A percentile compares a stretch with the other conserved stretches of the same genome.
phyloP scores from a whole-genome alignment of 2,888 invertebrate species.

The Rhingia campestris region DNA sequence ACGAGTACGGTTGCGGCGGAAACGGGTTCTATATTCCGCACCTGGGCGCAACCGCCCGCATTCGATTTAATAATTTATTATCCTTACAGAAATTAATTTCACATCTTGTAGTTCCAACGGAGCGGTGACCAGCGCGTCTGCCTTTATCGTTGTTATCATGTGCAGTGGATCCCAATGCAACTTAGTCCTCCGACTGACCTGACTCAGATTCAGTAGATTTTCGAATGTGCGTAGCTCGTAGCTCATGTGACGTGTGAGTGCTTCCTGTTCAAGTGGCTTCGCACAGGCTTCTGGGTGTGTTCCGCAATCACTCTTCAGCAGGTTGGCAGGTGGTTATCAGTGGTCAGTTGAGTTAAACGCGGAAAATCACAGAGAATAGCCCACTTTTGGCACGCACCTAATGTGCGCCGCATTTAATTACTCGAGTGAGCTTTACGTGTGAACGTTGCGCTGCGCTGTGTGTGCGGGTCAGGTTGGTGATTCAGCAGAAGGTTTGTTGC shows the following conservation, averaged over 20 bases:
- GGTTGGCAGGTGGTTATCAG: conserved; percentile 71
- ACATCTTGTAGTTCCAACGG: conserved; percentile 50
- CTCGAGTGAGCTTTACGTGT: conserved; percentile 63
- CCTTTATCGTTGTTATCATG: neutral
- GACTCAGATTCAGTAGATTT: conserved; percentile 37
- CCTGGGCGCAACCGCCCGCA: conserved; percentile 68
- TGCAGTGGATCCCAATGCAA: conserved; percentile 44
- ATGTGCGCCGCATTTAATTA: conserved; percentile 67
- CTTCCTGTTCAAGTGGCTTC: conserved; percentile 42
- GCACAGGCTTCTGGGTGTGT: conserved; percentile 48
- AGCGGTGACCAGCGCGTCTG: no score
- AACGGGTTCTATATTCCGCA: conserved; percentile 70
- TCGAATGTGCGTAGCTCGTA: conserved; percentile 57
- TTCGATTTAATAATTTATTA: conserved; percentile 71
- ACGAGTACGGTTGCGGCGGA: conserved; percentile 55
- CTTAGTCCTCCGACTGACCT: conserved; percentile 57
- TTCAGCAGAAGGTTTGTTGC: conserved; percentile 66
- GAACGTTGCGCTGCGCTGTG: neutral
- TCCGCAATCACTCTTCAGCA: conserved; percentile 61
- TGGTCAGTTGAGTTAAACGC: conserved; percentile 71
- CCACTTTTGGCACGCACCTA: conserved; percentile 72
- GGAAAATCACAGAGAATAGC: conserved; percentile 69
- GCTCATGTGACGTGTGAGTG: conserved; percentile 49
- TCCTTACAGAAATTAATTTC: conserved; percentile 66
- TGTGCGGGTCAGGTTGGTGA: conserved; percentile 44